These are phyloP conservation scores for Ophthalmolycus amberensis DNA, from an alignment of 2,113 vertebrate genomes.

Conservation along the genomic window DNA sequence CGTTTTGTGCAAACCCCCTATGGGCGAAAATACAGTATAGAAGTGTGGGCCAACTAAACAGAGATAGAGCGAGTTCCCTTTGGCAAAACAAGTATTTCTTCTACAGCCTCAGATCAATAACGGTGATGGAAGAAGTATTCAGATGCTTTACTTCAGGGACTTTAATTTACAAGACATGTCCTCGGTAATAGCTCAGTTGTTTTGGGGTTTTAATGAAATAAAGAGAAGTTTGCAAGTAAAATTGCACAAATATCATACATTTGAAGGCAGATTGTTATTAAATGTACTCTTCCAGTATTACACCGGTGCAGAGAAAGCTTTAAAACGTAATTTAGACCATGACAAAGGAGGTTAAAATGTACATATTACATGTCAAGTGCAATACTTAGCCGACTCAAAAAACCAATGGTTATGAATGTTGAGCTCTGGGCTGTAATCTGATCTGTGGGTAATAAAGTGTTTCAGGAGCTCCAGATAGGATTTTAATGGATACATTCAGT, in stretches of 20 bases:
- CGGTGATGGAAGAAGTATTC: background rate
- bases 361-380: background rate
- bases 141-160: background rate
- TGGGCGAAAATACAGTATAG: background rate
- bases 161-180: background rate
- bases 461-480: background rate
- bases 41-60: background rate
- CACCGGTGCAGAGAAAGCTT: background rate
- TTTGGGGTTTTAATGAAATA: background rate
- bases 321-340: background rate
- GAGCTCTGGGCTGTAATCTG: background rate
- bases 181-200: too few relatives aligned
- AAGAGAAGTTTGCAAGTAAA: background rate
- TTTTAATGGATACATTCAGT: constrained; percentile 2
- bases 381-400: background rate
- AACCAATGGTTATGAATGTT: background rate
- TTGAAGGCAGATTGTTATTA: background rate
- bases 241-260: background rate
- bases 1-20: constrained; percentile 25
- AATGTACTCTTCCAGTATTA: background rate
- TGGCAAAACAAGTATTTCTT: background rate
- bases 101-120: background rate
- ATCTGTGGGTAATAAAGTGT: background rate
- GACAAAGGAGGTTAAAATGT: background rate
- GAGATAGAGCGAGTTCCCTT: background rate